Base-by-base conservation (phyloP, 2,797 vertebrate species). In the Harpagifer antarcticus region DNA sequence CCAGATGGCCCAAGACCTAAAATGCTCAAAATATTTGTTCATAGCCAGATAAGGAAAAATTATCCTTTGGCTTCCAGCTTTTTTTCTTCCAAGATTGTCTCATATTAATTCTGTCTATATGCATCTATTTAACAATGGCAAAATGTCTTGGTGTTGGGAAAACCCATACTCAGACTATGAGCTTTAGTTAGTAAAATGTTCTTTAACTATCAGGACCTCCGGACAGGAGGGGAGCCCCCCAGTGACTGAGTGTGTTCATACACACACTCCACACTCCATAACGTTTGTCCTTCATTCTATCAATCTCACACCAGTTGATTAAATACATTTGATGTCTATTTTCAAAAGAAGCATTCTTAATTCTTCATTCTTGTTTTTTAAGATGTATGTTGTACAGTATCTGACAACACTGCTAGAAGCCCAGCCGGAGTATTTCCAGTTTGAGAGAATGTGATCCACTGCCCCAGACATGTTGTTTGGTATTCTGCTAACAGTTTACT, bases 391-490 rank as follows among this genome's bases (percentile, higher is more conserved):
- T n/a, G 23, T 33, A 66, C 55, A 61, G 49, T 10, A 65, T 56
- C 71, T 53, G 59, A 67, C 31, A 57, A 10, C 43, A 27, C 0
- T 58, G 60, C 56, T 61, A 67, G 61, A 60, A 61, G 59, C 60
- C 16, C 44, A 60, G 56, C 45, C n/a, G 72, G 33, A 58, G 48
- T 61, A 53, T 68, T 59, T 47, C 72, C 78, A 79, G 64, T 48
- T 54, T 71, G 1, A 52, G 52, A 43, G 58, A 49, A 6, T 5
- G 17, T 62, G 66, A 55, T 75, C 50, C 45, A 17, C 49, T 15
- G 58, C 61, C 54, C 7, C 0, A 60, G 23, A 68, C 50, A 43
- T 43, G 53, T 57, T 50, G 52, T 57, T 54, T 60, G 5, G 43
- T 58, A 42, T 53, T 63, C 56, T 67, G 55, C 3, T 31, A 59